These are phyloP conservation scores for Heliangelus exortis DNA, from an alignment of 2,797 vertebrate genomes.

Conservation along the genomic window DNA sequence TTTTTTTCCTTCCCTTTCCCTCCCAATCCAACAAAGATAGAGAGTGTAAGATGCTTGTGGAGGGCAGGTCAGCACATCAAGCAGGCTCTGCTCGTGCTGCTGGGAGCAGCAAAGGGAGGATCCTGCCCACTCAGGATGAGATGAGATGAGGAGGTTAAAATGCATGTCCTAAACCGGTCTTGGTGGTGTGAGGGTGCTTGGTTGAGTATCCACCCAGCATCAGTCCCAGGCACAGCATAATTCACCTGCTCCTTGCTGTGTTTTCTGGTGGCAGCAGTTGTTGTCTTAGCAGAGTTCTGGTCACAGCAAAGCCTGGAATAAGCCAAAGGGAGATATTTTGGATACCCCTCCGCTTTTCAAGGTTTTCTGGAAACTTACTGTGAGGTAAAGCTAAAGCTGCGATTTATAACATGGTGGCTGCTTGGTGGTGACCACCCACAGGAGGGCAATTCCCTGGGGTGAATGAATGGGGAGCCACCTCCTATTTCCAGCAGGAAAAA, in stretches of 20 bases:
- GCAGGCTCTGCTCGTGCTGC: neutral
- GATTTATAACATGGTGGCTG: rapidly evolving
- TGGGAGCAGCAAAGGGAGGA: neutral
- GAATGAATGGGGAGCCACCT: rapidly evolving
- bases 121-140: neutral
- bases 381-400: neutral
- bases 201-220: neutral
- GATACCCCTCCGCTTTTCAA: neutral
- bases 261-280: neutral
- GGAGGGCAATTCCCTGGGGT: neutral
- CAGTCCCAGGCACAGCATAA: neutral
- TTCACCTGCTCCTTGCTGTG: neutral
- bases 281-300: neutral
- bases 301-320: neutral
- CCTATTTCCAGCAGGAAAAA: neutral
- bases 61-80: constrained; percentile 52
- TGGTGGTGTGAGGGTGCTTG: neutral
- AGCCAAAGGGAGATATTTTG: neutral
- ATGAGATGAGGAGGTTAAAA: neutral
- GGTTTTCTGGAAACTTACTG: neutral
- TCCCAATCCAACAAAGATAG: constrained; percentile 39
- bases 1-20: neutral
- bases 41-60: constrained; percentile 36
- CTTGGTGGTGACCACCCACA: neutral
- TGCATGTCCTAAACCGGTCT: neutral